phyloP scores from a whole-genome alignment of 2,888 invertebrate genomes.

The Bellardia pandia region DNA sequence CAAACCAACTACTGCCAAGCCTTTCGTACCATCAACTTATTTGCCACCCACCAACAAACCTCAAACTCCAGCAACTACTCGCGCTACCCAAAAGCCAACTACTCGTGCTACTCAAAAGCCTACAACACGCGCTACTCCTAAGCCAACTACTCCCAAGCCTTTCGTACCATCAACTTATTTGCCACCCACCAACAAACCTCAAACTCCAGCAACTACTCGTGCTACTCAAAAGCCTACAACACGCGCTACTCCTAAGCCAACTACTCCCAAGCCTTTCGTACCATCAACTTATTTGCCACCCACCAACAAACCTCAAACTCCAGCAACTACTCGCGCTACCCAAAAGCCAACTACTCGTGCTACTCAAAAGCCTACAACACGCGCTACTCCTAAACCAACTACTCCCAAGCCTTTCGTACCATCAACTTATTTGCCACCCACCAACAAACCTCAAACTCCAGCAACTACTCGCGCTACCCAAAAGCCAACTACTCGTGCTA shows the following conservation, averaged over 20 bases:
- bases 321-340: constrained; percentile 71
- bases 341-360: constrained; percentile 26
- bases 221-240: constrained; percentile 68
- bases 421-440: constrained; percentile 68
- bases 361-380: constrained; percentile 36
- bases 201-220: constrained; percentile 48
- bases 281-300: constrained; percentile 69
- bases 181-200: constrained; percentile 67
- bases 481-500: constrained; percentile 27
- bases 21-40: constrained; percentile 37
- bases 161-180: constrained; percentile 68
- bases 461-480: constrained; percentile 74
- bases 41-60: constrained; percentile 65
- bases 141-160: constrained; percentile 48
- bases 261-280: constrained; percentile 40
- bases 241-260: too few species aligned
- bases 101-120: constrained; percentile 73
- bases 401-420: constrained; percentile 73
- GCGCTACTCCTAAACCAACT: constrained; percentile 43
- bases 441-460: constrained; percentile 75
- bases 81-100: constrained; percentile 48
- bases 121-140: constrained; percentile 14
- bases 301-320: constrained; percentile 62
- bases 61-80: constrained; percentile 65
- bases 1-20: constrained; percentile 40